Evolutionary conservation across 2,888 invertebrate species (phyloP).

Genomic region (Tetropium fuscum): DNA sequence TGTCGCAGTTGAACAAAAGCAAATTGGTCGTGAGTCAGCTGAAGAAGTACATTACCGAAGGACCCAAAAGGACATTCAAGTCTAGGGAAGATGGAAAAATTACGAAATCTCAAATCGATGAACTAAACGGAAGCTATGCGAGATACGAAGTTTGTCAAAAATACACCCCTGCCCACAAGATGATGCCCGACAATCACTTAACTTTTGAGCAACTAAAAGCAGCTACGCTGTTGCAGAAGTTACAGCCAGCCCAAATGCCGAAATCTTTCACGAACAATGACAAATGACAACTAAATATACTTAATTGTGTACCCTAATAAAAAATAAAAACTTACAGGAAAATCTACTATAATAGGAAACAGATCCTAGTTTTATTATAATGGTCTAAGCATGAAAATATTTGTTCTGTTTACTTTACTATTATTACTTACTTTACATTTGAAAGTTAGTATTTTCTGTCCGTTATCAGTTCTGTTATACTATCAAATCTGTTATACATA

Average conservation of each 20-base stretch:
- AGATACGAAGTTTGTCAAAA: constrained; percentile 4
- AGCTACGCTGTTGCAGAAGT: constrained; percentile 2
- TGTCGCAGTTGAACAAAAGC: not conserved
- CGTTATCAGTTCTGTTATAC: no score
- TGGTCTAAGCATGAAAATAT: no score
- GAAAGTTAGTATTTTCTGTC: no score
- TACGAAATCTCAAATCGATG: no score
- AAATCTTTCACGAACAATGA: constrained; percentile 15
- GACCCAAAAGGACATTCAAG: constrained; percentile 6
- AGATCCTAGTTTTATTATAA: no score
- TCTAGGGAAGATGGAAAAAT: no score
- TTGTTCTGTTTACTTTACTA: no score
- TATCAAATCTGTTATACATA: no score
- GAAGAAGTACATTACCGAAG: not conserved
- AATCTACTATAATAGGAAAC: no score
- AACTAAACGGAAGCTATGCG: no score
- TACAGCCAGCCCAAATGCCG: constrained; percentile 26
- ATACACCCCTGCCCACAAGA: constrained; percentile 28
- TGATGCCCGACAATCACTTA: constrained; percentile 4
- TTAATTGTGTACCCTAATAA: not conserved
- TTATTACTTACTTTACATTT: no score
- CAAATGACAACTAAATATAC: not conserved
- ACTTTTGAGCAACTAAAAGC: constrained; percentile 20
- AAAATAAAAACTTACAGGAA: not conserved
- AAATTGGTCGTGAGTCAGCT: not conserved